Evolutionary conservation across 2,797 vertebrate genomes (phyloP), one percentile per base, ranked within the genome.

Genomic region (Xenentodon cancila): DNA sequence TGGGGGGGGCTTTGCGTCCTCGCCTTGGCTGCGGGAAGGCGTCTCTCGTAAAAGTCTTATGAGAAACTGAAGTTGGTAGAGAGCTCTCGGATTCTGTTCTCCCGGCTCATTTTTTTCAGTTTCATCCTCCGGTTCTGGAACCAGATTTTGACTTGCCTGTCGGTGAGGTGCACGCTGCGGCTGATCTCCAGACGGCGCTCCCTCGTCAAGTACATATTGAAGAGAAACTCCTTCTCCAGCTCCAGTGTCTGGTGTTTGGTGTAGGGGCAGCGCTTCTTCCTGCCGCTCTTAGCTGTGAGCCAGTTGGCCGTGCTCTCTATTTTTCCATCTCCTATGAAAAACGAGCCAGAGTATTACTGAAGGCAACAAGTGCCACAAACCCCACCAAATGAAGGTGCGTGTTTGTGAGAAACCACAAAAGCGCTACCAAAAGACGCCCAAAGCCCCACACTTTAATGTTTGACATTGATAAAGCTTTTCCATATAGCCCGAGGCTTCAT

Each of bases 121-220:
- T 99, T 99, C 97, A 99, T 99, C 84, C 97, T 95, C 87, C 97
- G 95, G 91, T 99, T 99, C 91, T 99, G 97, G 94, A 99, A 99
- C 97, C 97, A 99, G 91, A 99, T 99, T 94, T 99, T 99, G 73
- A 99, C 97, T 94, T 99, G 97, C 95, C 97, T 96, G 95, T 99
- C 97, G 86, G 95, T 96, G 90, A 99, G 95, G 90, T 98, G 96
- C 88, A 99, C 97, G 77, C 96, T 94, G 88, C 96, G 96, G 94
- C 97, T 98, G 95, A 99, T 99, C 95, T 99, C 97, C 91, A 99
- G 94, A 77, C 97, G 97, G 84, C 97, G 96, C 92, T 99, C 97
- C 76, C 97, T 94, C 87, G 97, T 99, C 93, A 99, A 95, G 95
- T 99, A 99, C 97, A 98, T 99, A 93, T 98, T 99, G 94, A 99